A percentile compares a stretch with the other conserved stretches of the same genome.
Conservation (phyloP, 2,113 vertebrate species). For the Actenoides hombroni region DNA sequence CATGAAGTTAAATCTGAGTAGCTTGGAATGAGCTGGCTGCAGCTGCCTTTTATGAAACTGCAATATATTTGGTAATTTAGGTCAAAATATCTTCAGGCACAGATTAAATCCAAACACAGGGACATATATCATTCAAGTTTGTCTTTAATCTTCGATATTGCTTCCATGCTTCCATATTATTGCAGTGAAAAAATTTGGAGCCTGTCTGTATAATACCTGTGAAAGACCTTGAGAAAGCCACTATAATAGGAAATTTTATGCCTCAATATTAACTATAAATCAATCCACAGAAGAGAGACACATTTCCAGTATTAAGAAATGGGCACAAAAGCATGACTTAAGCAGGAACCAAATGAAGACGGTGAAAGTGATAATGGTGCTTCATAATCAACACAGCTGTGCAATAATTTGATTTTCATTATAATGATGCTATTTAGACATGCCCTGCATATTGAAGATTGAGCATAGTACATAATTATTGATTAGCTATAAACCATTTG, state of each 20-base stretch:
- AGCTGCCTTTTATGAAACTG: slow-evolving; percentile 24
- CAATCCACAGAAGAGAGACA: background rate
- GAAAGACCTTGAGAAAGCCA: slow-evolving; percentile 64
- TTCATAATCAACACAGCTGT: slow-evolving; percentile 73
- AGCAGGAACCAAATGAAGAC: slow-evolving; percentile 52
- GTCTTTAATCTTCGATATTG: slow-evolving; percentile 65
- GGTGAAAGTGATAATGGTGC: slow-evolving; percentile 53
- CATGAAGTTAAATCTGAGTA: slow-evolving; percentile 54
- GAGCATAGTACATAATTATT: slow-evolving; percentile 63
- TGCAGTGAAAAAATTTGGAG: slow-evolving; percentile 47
- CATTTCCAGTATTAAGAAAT: slow-evolving; percentile 26
- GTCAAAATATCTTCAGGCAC: slow-evolving; percentile 67
- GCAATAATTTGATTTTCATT: slow-evolving; percentile 71
- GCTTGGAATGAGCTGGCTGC: slow-evolving; percentile 33
- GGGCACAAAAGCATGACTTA: slow-evolving; percentile 38
- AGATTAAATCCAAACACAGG: slow-evolving; percentile 66
- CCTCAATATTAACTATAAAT: slow-evolving; percentile 38
- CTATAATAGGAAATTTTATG: slow-evolving; percentile 31
- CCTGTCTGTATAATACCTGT: background rate
- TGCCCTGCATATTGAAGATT: slow-evolving; percentile 50
- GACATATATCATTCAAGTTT: slow-evolving; percentile 64
- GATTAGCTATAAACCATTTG: slow-evolving; percentile 70
- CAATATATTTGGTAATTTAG: slow-evolving; percentile 69
- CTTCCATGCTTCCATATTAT: slow-evolving; percentile 5
- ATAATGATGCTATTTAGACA: slow-evolving; percentile 56